Base-by-base conservation (phyloP, 1,140 invertebrate species). In the Papilio helenus region DNA sequence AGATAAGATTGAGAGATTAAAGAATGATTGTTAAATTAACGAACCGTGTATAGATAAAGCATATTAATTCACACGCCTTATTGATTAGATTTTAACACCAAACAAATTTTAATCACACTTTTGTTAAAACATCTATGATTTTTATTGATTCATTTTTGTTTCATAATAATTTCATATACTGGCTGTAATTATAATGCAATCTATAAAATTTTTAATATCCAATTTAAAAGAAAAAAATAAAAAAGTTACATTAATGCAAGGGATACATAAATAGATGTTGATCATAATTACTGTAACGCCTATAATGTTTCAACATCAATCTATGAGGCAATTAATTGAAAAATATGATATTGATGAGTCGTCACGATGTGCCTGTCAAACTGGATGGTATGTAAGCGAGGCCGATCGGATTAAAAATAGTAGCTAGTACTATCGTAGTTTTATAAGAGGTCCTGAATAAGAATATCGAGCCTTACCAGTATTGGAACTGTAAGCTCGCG, bases 291-390 rank as follows among this genome's bases (percentile, higher is more conserved):
- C 61, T 29, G 23, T 29, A 68, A 34, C 61, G 26, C 26, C 23
- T 68, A 68, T 61, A 61, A 20, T 20, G 58, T 61, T 61, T 29
- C 61, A 34, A 68, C 58, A 14, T 61, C 58, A 61, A 61, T 61
- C 61, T 68, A 68, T 68, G 1, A 68, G 23, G 26, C 26, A 68
- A 34, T 68, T 68, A 68, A 68, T 68, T 68, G 61, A 68, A 68
- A 68, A 68, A 68, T 29, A 29, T 68, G 61, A 68, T 68, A 68
- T 68, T 68, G 61, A 68, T 68, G 61, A 68, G 61, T 68, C 23
- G 61, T 68, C 61, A 68, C 61, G 61, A 68, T 68, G 61, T 68
- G 61, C 61, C 61, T 68, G 61, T 68, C 61, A 29, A 16, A 29
- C 26, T 68, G 26, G 61, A 16, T 5, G 34, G 12, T 68, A 29